Evolutionary conservation across 2,113 vertebrate genomes (phyloP).

Genomic region (Callopanchax toddi): DNA sequence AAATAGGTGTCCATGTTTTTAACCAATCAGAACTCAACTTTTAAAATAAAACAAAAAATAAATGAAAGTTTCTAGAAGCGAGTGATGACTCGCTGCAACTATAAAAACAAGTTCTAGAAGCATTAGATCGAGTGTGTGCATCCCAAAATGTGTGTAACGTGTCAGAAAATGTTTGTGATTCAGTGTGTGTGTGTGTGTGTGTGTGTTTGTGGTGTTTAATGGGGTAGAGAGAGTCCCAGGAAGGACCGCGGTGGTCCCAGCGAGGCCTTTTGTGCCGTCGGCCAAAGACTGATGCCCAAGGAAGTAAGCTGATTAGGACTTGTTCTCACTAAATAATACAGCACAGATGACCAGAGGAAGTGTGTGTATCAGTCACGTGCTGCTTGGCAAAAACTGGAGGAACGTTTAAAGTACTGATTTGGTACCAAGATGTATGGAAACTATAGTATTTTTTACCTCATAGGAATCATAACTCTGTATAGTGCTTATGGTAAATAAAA

Average conservation of each 20-base stretch:
- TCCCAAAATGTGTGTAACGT: slow-evolving; percentile 10
- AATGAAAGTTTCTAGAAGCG: neutral
- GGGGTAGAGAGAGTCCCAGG: slow-evolving; percentile 49
- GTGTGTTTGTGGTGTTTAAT: slow-evolving; percentile 57
- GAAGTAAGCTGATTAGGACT: slow-evolving; percentile 76
- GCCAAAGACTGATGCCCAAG: slow-evolving; percentile 77
- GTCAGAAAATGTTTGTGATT: slow-evolving; percentile 7
- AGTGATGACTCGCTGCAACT: neutral
- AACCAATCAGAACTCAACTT: neutral
- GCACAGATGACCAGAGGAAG: slow-evolving; percentile 22
- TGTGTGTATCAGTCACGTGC: slow-evolving; percentile 7
- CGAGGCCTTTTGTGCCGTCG: slow-evolving; percentile 68
- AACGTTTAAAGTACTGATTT: neutral
- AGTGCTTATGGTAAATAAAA: too few species aligned
- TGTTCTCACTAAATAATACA: slow-evolving; percentile 39
- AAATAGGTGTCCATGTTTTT: neutral
- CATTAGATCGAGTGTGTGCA: neutral
- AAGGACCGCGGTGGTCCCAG: slow-evolving; percentile 70
- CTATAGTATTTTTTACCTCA: neutral
- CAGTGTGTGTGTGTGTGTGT: slow-evolving; percentile 10
- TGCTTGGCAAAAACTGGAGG: neutral
- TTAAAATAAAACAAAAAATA: neutral
- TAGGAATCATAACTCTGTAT: neutral
- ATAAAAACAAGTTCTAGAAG: neutral
- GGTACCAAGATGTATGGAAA: neutral